Base-by-base conservation (phyloP, 2,888 invertebrate species). In the Eupithecia tripunctaria region DNA sequence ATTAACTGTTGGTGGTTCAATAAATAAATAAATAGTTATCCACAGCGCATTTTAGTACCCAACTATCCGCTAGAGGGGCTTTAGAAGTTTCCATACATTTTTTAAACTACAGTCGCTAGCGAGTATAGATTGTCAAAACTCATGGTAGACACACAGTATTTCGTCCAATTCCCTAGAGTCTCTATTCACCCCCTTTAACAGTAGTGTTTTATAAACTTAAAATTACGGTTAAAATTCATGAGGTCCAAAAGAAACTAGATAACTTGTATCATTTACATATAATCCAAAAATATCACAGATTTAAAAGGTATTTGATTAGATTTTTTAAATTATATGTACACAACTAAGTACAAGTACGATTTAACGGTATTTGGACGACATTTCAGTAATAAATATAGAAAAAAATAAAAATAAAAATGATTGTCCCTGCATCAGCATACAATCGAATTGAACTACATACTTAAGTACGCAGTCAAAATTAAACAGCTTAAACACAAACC, bases 251-350 rank as follows among this genome's bases (percentile, higher is more conserved):
- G 63, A 75, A 70, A 73, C 21, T 27, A 68, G 15, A 41, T 72
- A 72, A 75, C 65, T 72, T 83, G 84, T 82, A 66, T 66, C 41
- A 62, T 71, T 64, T 38, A 71, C 86, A 82, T 89, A 86, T 89
- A 89, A 88, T 89, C 87, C 81, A 87, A 88, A 89, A 86, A 87
- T 89, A 91, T 89, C 90, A 90, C 88, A 91, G 86, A 72, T 78
- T 87, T 87, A 76, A 21, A 56, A 56, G 25, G 21, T 56, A 56
- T 56, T 56, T 56, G 56, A 56, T 25, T 51, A 56, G 0, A 25
- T 25, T 56, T 79, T 87, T 88, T 85, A 77, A 83, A 86, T 87
- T 86, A 86, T 82, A 85, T 79, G 78, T 80, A 84, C 78, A 56
- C 78, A 43, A 62, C 56, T 56, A 38, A 56, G 51, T 64, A 64